Evolutionary conservation across 2,797 vertebrate species (phyloP).

Genomic region (Neopelma chrysocephalum): DNA sequence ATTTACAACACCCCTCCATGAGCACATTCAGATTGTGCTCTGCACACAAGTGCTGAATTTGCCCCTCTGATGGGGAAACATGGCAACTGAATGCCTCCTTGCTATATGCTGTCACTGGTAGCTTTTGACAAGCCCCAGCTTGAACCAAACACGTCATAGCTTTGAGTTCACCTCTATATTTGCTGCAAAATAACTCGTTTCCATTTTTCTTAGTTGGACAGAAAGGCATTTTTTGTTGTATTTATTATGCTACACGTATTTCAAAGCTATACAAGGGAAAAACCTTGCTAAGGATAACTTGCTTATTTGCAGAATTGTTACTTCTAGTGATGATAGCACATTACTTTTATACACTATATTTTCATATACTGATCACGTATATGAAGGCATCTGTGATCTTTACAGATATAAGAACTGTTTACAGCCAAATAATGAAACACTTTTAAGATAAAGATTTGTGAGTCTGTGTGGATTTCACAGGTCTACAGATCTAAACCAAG

Average conservation of each 20-base stretch:
- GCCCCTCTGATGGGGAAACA: background rate
- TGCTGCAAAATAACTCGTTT: background rate
- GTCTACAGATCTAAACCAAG: background rate
- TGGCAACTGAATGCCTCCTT: background rate
- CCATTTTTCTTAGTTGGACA: background rate
- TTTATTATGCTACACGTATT: background rate
- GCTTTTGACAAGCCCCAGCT: background rate
- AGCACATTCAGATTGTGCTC: background rate
- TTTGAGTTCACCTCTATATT: background rate
- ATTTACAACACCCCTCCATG: background rate
- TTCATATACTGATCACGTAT: background rate
- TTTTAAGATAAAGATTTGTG: background rate
- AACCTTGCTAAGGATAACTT: background rate
- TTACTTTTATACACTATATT: background rate
- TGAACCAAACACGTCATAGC: background rate
- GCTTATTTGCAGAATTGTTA: background rate
- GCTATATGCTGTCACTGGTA: background rate
- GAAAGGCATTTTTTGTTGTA: background rate
- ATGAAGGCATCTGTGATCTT: background rate
- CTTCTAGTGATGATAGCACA: background rate
- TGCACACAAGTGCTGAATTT: background rate
- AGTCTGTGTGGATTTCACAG: background rate
- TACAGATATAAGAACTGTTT: background rate
- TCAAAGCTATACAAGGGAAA: background rate
- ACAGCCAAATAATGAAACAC: background rate